Evolutionary conservation across 2,113 vertebrate genomes (phyloP).

Genomic region (Hypomesus transpacificus): DNA sequence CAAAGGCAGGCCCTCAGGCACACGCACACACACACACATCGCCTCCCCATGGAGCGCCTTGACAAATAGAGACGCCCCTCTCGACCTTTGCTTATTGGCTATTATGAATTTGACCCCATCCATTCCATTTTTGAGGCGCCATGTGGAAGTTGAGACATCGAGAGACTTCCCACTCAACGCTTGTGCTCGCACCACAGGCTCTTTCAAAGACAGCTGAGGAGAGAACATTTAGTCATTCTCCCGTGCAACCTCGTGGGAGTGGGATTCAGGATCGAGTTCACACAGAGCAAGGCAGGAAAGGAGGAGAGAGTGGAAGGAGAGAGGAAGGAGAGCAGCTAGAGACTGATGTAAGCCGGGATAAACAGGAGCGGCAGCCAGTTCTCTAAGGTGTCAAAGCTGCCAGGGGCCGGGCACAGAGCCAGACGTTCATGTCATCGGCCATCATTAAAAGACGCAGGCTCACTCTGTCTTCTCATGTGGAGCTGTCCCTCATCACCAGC

Average conservation of each 20-base stretch:
- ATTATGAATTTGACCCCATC: constrained; percentile 15
- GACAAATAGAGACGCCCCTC: constrained; percentile 21
- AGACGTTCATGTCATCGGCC: too few relatives aligned
- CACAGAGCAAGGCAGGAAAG: neutral
- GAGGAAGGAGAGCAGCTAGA: neutral
- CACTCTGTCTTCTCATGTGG: too few relatives aligned
- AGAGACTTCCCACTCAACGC: neutral
- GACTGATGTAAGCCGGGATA: neutral
- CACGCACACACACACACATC: neutral
- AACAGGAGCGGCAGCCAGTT: too few relatives aligned
- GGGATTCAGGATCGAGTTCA: neutral
- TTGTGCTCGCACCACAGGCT: neutral
- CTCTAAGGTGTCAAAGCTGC: too few relatives aligned
- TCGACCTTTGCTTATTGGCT: constrained; percentile 23
- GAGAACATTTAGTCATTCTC: neutral
- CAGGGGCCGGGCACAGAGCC: too few relatives aligned
- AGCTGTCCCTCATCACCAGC: too few relatives aligned
- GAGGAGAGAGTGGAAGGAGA: neutral
- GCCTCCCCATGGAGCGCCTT: neutral
- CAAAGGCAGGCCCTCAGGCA: neutral
- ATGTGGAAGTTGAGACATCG: neutral
- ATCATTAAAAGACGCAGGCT: too few relatives aligned
- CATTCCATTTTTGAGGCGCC: neutral
- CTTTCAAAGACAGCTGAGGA: neutral
- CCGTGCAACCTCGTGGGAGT: neutral